Conservation (phyloP, 2,113 vertebrate species). For the Macroglossus sobrinus region DNA sequence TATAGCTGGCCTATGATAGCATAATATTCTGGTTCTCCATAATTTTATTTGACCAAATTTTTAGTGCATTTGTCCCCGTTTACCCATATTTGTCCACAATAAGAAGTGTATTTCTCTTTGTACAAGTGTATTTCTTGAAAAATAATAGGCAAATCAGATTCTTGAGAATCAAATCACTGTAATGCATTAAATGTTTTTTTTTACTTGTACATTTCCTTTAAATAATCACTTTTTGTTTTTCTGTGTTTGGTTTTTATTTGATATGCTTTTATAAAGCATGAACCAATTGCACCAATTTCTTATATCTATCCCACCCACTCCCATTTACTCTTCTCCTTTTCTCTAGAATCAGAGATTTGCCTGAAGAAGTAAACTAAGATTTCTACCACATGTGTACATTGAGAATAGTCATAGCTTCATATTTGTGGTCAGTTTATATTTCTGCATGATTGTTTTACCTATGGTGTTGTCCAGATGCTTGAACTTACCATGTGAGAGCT, state of each 20-base stretch:
- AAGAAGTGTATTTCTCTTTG: background rate
- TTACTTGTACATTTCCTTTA: constrained; percentile 25
- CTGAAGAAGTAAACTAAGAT: constrained; percentile 45
- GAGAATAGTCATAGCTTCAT: background rate
- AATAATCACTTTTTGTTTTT: constrained; percentile 31
- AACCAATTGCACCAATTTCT: background rate
- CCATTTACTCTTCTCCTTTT: background rate
- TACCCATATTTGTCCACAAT: background rate
- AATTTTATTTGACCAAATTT: constrained; percentile 40
- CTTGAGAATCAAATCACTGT: constrained; percentile 10
- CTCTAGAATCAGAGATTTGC: constrained; percentile 32
- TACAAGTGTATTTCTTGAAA: constrained; percentile 23
- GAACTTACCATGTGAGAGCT: constrained; percentile 4
- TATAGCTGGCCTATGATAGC: background rate
- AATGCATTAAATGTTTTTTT: constrained; percentile 10
- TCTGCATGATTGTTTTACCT: background rate
- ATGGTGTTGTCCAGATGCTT: constrained; percentile 17
- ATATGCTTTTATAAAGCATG: background rate
- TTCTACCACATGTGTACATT: background rate
- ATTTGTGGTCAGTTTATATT: background rate
- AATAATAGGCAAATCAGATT: constrained; percentile 41
- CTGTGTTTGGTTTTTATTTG: constrained; percentile 30
- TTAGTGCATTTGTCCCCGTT: background rate
- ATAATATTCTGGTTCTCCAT: constrained; percentile 27
- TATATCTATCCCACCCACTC: background rate